Base-by-base conservation (phyloP, 2,113 vertebrate genomes). In the Myanophis thanlyinensis region DNA sequence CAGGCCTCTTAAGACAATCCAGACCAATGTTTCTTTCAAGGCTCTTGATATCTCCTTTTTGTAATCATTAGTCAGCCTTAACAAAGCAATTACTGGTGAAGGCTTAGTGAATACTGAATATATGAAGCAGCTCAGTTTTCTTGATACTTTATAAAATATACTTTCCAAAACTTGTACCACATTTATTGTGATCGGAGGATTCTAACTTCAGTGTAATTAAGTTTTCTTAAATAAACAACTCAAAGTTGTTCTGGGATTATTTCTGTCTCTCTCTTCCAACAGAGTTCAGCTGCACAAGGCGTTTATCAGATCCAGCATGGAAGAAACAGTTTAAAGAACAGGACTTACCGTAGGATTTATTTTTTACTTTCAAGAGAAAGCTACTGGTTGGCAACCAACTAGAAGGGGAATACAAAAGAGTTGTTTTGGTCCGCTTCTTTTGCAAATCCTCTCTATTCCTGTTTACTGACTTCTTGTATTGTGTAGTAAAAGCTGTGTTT, bases 331-430 rank as follows among this genome's bases (percentile, higher is more conserved):
- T 54, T 52, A 85, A 44, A 90, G 27, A 85, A 25, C 12, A n/a
- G n/a, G 20, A 93, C 94, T 96, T 95, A 97, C 96, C 96, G 49
- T 89, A 87, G 25, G 90, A 18, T 1, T 94, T 85, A 5, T 90
- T 53, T 1, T 92, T 93, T 91, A 5, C 91, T 52, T 92, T 46
- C 85, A 2, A 87, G 8, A 86, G 48, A 5, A 49, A 23, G 5
- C 0, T 2, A 2, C 85, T 85, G 52, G 56, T 93, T 93, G 84
- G 40, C n/a, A 85, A 53, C 91, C n/a, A 15, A 18, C 0, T 86
- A 89, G 93, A 27, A 95, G 89, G 49, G 0, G 87, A 3, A 15
- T 49, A 1, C 49, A 53, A 53, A 91, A 44, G 30, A 46, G 47
- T 40, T 25, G 88, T 4, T 6, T 92, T 49, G 9, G 35, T 90